Evolutionary conservation across 2,888 invertebrate species (phyloP), one percentile per base, ranked within the genome.

Genomic region (Drosophila planitibia): DNA sequence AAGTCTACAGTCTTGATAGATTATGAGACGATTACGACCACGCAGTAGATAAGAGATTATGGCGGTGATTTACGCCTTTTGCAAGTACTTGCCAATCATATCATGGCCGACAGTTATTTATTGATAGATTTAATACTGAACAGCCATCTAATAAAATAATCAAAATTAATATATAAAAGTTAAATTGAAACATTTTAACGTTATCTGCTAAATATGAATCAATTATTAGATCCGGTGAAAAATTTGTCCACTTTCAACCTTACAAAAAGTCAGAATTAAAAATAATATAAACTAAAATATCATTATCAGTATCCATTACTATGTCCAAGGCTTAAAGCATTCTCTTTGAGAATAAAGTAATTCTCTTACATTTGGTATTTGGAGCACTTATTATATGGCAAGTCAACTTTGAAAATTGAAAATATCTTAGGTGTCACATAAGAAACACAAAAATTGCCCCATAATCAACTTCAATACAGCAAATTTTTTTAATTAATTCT

Each of bases 41-140:
- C 68, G 58, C 53, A 3, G 51, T 49, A 47, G 83, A 90, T 90
- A 90, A 80, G 66, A 60, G 51, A 30, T 22, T 55, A 32, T 51
- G 52, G 39, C 69, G 82, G 57, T 90, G 85, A 90, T 85, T 85
- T 85, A 85, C 83, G 44, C 68, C 37, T 47, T 67, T 62, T 35
- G 47, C 53, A 55, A 55, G 52, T 35, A 57, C 62, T 67, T 68
- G 60, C 70, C 82, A 74, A 89, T 70, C 60, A 76, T 57, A 51
- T 54, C 51, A 47, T 71, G 54, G 63, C 51, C 49, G 28, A 49
- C 61, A 44, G 49, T 22, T 60, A 60, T 63, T 47, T 63, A 60
- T 68, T 75, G 58, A 70, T 66, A 41, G 53, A 59, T 63, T 73
- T 70, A 62, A 64, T 39, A 33, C 54, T 32, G 47, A 33, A 59